Percentiles rank a stretch among this genome's conserved stretches.
Evolutionary conservation across 2,113 vertebrate species (phyloP).

Genomic region (Nansenia antarctica): DNA sequence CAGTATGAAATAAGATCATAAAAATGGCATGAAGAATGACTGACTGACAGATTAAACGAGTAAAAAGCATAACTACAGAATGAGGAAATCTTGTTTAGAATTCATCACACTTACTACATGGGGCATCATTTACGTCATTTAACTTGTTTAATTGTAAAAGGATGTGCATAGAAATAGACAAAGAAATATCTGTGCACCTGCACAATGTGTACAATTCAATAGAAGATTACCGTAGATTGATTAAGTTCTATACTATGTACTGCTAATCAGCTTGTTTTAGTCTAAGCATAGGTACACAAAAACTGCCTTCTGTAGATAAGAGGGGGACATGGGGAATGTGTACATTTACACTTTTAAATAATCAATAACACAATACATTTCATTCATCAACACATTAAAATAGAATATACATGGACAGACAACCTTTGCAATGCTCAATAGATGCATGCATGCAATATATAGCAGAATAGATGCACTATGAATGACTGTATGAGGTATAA

Average conservation of each 20-base stretch:
- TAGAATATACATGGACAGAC: neutral
- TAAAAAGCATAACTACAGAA: no score
- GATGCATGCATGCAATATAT: no score
- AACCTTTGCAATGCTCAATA: no score
- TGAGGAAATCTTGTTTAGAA: no score
- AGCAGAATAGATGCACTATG: neutral
- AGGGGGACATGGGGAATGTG: neutral
- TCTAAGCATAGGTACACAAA: neutral
- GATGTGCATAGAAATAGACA: conserved; percentile 8
- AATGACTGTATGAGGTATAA: neutral
- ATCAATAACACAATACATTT: neutral
- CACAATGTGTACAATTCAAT: neutral
- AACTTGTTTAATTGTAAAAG: conserved; percentile 12
- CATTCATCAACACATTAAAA: no score
- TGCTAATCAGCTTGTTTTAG: no score
- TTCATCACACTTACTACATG: neutral
- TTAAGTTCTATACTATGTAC: neutral
- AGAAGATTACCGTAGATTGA: neutral
- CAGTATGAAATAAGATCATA: no score
- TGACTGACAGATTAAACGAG: no score
- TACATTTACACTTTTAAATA: neutral
- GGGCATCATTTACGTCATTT: neutral
- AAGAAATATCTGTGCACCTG: neutral
- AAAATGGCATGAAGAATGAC: no score
- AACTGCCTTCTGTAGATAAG: neutral